Conservation (phyloP, 2,113 vertebrate genomes). For the Grantiella picta region DNA sequence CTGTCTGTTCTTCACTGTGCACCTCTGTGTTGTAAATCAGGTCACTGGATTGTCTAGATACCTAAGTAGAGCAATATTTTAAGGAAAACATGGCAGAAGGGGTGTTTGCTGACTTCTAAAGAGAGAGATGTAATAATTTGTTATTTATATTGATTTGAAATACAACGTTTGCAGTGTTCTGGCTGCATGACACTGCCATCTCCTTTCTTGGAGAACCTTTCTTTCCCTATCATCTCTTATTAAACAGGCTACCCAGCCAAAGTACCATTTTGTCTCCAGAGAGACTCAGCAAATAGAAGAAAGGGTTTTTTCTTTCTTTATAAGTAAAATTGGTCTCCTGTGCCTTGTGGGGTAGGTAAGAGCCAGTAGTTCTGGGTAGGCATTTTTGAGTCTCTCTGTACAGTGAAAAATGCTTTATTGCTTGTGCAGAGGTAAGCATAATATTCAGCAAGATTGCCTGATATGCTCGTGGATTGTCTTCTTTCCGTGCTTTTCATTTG, state of each 20-base stretch:
- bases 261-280: not conserved
- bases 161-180: fast-evolving
- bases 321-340: not conserved
- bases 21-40: not conserved
- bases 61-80: not conserved
- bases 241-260: not conserved
- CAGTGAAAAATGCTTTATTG: not conserved
- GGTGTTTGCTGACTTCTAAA: not conserved
- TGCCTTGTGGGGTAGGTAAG: not conserved
- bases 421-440: not conserved
- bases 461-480: not conserved
- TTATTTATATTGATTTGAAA: not conserved
- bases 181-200: not conserved
- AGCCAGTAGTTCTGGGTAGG: not conserved
- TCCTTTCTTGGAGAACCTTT: not conserved
- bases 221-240: not conserved
- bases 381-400: not conserved
- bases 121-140: not conserved
- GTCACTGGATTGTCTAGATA: not conserved
- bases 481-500: not conserved
- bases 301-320: not conserved
- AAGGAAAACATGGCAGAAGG: not conserved
- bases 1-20: not conserved
- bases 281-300: not conserved
- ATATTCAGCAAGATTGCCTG: not conserved